Percentiles rank a stretch among this genome's conserved stretches.
Conservation (phyloP, 2,797 vertebrate genomes). For the Hydrolagus colliei region DNA sequence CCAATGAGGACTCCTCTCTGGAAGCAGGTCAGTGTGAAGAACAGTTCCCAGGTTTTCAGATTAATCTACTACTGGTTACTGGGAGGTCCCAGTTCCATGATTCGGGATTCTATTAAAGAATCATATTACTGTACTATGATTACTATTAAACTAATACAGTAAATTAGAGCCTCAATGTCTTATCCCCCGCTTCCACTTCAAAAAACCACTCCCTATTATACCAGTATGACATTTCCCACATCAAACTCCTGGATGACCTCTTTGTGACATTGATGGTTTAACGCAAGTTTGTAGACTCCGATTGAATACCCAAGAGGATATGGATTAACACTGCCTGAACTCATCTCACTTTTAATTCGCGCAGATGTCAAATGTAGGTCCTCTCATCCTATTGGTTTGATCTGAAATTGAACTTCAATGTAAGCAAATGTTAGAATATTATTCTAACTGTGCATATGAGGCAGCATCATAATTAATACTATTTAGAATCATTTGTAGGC, state of each 20-base stretch:
- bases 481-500: background rate
- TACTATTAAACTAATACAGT: too few species aligned
- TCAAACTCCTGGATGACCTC: background rate
- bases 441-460: background rate
- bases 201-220: background rate
- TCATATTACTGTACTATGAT: too few species aligned
- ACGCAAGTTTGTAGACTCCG: background rate
- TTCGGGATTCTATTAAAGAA: too few species aligned
- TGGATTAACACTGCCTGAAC: background rate
- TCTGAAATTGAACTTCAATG: background rate
- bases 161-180: background rate
- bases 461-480: background rate
- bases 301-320: background rate
- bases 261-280: slow-evolving; percentile 1
- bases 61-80: too few species aligned
- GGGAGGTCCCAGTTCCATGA: too few species aligned
- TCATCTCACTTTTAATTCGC: background rate
- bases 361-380: background rate
- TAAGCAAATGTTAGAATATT: background rate
- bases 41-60: too few species aligned
- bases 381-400: background rate
- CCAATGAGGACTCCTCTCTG: too few species aligned
- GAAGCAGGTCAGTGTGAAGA: too few species aligned
- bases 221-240: background rate
- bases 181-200: background rate